Conservation (phyloP, 2,797 vertebrate species). For the Diceros bicornis region DNA sequence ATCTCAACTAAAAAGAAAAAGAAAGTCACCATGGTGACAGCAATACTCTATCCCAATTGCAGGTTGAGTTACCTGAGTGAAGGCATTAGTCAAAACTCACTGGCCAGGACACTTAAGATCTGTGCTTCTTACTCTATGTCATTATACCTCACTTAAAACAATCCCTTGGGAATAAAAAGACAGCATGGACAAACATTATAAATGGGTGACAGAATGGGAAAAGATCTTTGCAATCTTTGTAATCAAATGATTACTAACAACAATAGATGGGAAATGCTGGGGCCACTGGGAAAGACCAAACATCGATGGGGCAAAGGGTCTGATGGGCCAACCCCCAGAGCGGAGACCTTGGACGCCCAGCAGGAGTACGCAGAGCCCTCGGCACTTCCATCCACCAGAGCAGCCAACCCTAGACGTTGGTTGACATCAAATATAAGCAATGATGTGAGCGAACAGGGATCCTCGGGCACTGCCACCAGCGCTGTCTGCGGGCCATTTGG, state of each 20-base stretch:
- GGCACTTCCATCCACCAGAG: no score
- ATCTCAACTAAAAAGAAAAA: no score
- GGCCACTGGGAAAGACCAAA: background rate
- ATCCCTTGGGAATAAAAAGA: background rate
- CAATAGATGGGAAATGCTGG: background rate
- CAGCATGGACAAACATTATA: background rate
- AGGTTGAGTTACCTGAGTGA: background rate
- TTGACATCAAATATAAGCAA: background rate
- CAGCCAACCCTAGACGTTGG: background rate
- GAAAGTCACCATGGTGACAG: no score
- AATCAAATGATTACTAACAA: background rate
- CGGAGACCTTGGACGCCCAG: background rate
- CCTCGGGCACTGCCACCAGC: background rate
- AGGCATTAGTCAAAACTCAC: background rate
- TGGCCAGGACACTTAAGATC: background rate
- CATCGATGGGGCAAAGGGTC: background rate
- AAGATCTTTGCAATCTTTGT: background rate
- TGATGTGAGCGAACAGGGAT: background rate
- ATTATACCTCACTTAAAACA: background rate
- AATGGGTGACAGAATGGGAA: background rate
- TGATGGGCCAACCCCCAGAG: background rate
- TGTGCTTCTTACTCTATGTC: background rate
- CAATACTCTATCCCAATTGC: background rate
- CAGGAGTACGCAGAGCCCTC: background rate
- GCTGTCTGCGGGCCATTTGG: background rate